Conservation (phyloP, 2,113 vertebrate species). For the Pangasianodon gigas region DNA sequence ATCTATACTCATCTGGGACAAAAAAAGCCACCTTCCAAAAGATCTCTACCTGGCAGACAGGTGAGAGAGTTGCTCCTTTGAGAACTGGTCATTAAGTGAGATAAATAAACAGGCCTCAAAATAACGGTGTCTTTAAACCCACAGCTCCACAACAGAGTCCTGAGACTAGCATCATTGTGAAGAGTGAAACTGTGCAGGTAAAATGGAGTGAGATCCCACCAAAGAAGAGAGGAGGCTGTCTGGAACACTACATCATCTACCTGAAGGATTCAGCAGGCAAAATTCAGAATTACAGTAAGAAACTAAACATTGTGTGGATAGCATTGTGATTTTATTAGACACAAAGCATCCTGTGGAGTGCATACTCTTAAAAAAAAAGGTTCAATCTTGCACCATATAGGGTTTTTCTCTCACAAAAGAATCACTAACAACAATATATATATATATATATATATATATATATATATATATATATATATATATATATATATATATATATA, state of each 20-base stretch:
- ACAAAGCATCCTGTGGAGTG: background rate
- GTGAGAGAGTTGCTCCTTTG: slow-evolving; percentile 51
- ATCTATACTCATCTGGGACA: slow-evolving; percentile 49
- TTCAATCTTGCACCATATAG: too few species aligned
- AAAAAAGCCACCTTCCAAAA: slow-evolving; percentile 48
- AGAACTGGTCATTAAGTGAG: background rate
- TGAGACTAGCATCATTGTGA: background rate
- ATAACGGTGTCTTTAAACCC: background rate
- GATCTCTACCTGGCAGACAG: slow-evolving; percentile 56
- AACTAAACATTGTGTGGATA: background rate
- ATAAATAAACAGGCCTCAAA: background rate
- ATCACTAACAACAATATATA: too few species aligned
- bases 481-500: too few species aligned
- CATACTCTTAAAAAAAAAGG: background rate
- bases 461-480: too few species aligned
- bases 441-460: too few species aligned
- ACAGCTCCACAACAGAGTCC: slow-evolving; percentile 66
- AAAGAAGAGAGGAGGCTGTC: slow-evolving; percentile 64
- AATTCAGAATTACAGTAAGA: slow-evolving; percentile 47
- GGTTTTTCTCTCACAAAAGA: background rate
- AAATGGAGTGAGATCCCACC: slow-evolving; percentile 60
- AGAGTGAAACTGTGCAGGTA: slow-evolving; percentile 56
- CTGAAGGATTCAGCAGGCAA: slow-evolving; percentile 35
- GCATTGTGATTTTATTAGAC: background rate
- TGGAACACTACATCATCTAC: slow-evolving; percentile 68